Evolutionary conservation across 1,140 invertebrate genomes (phyloP).

Genomic region (Drosophila insularis): DNA sequence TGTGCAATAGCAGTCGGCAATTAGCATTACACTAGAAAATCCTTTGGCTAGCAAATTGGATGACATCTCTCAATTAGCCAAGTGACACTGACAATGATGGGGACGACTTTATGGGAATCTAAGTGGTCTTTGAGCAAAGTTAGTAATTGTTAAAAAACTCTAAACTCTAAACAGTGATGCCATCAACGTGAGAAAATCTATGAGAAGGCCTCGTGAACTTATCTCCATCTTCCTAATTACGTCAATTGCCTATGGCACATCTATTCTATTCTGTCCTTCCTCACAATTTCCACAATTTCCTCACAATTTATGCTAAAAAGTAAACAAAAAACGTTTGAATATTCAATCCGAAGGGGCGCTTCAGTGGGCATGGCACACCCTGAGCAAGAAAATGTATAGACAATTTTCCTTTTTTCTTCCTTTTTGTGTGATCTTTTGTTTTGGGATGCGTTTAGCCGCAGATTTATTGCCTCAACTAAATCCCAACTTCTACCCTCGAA

Average conservation of each 20-base stretch:
- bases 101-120: slow-evolving; percentile 47
- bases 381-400: slow-evolving; percentile 33
- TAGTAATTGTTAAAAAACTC: neutral
- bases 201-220: neutral
- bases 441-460: slow-evolving; percentile 66
- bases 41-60: slow-evolving; percentile 30
- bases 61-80: slow-evolving; percentile 58
- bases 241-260: slow-evolving; percentile 65
- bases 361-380: slow-evolving; percentile 25
- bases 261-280: slow-evolving; percentile 28
- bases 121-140: slow-evolving; percentile 26
- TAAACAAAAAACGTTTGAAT: slow-evolving; percentile 73
- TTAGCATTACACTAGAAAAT: slow-evolving; percentile 60
- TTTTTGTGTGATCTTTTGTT: slow-evolving; percentile 58
- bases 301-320: slow-evolving; percentile 71
- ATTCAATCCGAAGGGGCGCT: slow-evolving; percentile 44
- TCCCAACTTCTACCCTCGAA: slow-evolving; percentile 38
- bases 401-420: slow-evolving; percentile 39
- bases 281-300: slow-evolving; percentile 33
- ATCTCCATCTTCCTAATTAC: slow-evolving; percentile 62
- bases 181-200: slow-evolving; percentile 69
- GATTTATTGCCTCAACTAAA: slow-evolving; percentile 61
- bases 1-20: slow-evolving; percentile 8
- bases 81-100: slow-evolving; percentile 14
- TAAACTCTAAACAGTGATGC: slow-evolving; percentile 13